A percentile compares a stretch with the other conserved stretches of the same genome.
Conservation (phyloP, 1,140 invertebrate genomes). For the Fopius arisanus region DNA sequence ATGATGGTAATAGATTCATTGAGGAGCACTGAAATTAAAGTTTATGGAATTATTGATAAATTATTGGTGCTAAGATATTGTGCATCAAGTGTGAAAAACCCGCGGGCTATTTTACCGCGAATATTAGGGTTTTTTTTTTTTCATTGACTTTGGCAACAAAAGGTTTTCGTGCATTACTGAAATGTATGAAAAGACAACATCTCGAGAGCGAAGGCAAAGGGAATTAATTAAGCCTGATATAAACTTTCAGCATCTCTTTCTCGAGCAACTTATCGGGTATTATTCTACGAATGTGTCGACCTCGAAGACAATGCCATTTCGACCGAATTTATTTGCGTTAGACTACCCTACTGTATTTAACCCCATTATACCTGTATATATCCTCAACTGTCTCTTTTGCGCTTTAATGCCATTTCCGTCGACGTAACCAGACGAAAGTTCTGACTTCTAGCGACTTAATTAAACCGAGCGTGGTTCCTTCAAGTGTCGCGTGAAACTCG, state of each 20-base stretch:
- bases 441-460: conserved; percentile 22
- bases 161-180: no score
- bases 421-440: conserved; percentile 23
- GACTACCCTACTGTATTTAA: conserved; percentile 32
- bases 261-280: conserved; percentile 51
- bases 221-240: conserved; percentile 58
- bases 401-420: conserved; percentile 5
- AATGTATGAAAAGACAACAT: no score
- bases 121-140: no score
- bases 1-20: no score
- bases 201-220: conserved; percentile 27
- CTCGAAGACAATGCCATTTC: conserved; percentile 57
- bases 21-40: no score
- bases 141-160: no score
- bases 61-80: no score
- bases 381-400: not conserved
- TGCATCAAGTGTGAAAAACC: no score
- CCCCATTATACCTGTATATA: conserved; percentile 23
- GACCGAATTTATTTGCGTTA: conserved; percentile 55
- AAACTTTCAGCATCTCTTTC: conserved; percentile 38
- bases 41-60: no score
- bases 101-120: no score
- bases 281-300: conserved; percentile 55
- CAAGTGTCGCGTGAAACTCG: not conserved
- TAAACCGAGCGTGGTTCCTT: conserved; percentile 14